These are phyloP conservation scores for Hyphantria cunea DNA, from an alignment of 1,140 invertebrate species.

Conservation along the genomic window DNA sequence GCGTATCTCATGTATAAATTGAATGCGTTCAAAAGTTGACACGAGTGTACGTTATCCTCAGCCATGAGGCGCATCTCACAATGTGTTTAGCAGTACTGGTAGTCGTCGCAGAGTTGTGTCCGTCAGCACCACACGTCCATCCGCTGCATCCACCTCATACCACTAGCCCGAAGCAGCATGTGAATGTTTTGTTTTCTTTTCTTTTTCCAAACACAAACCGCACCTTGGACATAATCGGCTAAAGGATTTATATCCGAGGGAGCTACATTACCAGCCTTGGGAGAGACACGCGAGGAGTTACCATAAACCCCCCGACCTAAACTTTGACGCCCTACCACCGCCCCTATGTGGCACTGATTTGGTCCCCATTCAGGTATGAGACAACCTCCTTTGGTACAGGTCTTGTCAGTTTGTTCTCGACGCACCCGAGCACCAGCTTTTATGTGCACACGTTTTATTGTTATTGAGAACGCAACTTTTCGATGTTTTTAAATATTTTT, in stretches of 20 bases:
- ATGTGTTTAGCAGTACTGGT: neutral
- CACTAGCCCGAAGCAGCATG: constrained; percentile 77
- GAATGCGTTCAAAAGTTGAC: neutral
- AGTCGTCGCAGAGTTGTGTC: constrained; percentile 54
- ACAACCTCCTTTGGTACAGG: constrained; percentile 59
- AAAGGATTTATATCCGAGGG: constrained; percentile 79
- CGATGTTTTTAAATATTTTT: constrained; percentile 50
- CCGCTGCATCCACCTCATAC: constrained; percentile 73
- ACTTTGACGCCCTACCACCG: constrained; percentile 74
- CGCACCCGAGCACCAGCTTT: constrained; percentile 70
- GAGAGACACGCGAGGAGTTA: constrained; percentile 73
- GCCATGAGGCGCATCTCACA: constrained; percentile 7
- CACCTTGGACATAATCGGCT: constrained; percentile 74
- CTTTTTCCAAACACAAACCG: constrained; percentile 78
- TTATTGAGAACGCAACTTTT: constrained; percentile 48
- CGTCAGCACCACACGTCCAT: constrained; percentile 47
- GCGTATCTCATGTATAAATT: neutral
- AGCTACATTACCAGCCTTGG: constrained; percentile 75
- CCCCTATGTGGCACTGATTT: constrained; percentile 83
- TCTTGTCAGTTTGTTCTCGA: constrained; percentile 51
- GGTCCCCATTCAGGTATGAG: constrained; percentile 87
- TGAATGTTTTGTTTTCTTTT: constrained; percentile 81
- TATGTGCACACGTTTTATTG: constrained; percentile 66
- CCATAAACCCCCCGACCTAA: constrained; percentile 79
- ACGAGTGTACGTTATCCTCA: constrained; percentile 1